Percentiles rank a stretch among this genome's conserved stretches.
phyloP scores from a whole-genome alignment of 1,140 invertebrate genomes.

The Acromyrmex charruanus region DNA sequence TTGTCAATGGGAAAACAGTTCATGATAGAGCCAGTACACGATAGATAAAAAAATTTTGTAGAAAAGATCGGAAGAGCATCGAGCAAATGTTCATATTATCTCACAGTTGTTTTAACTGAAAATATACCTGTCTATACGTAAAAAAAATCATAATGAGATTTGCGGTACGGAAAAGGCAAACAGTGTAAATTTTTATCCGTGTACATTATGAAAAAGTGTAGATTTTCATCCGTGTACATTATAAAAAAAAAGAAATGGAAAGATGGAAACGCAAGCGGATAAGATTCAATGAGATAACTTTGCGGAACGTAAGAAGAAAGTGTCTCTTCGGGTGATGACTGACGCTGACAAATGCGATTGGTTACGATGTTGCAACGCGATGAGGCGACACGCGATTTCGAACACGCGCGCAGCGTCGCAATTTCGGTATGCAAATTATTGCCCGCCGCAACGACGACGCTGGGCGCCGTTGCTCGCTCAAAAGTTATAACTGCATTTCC shows the following conservation, averaged over 20 bases:
- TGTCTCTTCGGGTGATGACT: background rate
- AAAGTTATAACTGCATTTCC: slow-evolving; percentile 61
- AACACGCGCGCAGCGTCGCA: slow-evolving; percentile 46
- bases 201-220: background rate
- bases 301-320: background rate
- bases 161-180: background rate
- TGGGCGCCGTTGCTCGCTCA: slow-evolving; percentile 30
- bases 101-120: background rate
- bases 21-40: background rate
- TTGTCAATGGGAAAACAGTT: background rate
- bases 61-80: background rate
- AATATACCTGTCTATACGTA: background rate
- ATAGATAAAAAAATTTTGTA: background rate
- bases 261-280: background rate
- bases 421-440: slow-evolving; percentile 62
- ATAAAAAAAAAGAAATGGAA: too few relatives aligned
- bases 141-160: slow-evolving; percentile 16
- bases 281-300: slow-evolving; percentile 4
- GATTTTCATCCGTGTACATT: background rate
- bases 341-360: slow-evolving; percentile 3
- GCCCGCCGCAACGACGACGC: slow-evolving; percentile 36
- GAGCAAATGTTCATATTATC: background rate
- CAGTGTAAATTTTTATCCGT: background rate
- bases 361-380: slow-evolving; percentile 26
- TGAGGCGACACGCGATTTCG: slow-evolving; percentile 40